Evolutionary conservation across 2,113 vertebrate genomes (phyloP), one percentile per base, ranked within the genome.

Genomic region (cattle (Bos taurus)): DNA sequence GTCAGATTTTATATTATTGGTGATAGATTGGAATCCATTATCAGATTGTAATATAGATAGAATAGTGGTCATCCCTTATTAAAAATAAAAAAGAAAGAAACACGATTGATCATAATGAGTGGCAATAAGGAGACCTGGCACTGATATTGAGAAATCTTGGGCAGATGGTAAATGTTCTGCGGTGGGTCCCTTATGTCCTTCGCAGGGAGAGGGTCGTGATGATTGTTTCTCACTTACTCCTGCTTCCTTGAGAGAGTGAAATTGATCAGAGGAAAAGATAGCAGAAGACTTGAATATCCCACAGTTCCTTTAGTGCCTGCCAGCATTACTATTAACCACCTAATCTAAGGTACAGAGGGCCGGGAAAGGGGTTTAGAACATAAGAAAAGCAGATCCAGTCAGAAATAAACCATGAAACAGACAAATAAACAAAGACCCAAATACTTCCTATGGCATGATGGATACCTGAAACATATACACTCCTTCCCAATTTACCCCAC

Each of bases 141-240:
- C 62, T 95, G 67, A 78, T 96, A 91, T 97, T 94, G 74, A 96
- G 50, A 94, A 77, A 83, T 80, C 36, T 7, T 91, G 15, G n/a
- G n/a, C 54, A 94, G 92, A 80, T 71, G 8, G 50, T 90, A 28
- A 59, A 16, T 30, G 48, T 91, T 81, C 36, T 59, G n/a, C 1
- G 2, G 9, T n/a, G 2, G 57, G 19, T 57, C 26, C 33, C 77
- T 57, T 52, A 7, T 36, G 16, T 89, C 54, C 8, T 95, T 92
- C 17, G 14, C 9, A 86, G 6, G 43, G 21, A 95, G 8, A 84
- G 6, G 7, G 3, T 71, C 28, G 6, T 67, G 25, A 82, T 46
- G 7, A 6, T 3, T 40, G 0, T 40, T 36, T 88, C 26, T 84
- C 50, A 30, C 7, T 84, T 36, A 9, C 14, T 89, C 14, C 30